Evolutionary conservation across 2,888 invertebrate species (phyloP).

Genomic region (Drosophila incognita): DNA sequence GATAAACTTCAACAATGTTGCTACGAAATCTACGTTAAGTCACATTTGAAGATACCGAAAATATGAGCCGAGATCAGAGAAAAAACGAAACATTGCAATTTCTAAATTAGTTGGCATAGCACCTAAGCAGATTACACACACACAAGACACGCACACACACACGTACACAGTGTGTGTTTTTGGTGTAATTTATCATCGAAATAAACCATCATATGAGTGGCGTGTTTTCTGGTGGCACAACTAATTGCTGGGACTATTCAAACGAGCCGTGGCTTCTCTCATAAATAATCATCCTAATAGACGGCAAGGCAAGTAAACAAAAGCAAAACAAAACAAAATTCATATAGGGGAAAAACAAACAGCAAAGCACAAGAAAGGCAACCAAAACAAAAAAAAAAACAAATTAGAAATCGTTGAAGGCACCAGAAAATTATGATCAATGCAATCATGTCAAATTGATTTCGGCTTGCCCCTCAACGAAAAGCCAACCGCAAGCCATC

Average conservation of each 20-base stretch:
- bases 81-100: slow-evolving; percentile 25
- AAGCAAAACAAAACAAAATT: slow-evolving; percentile 44
- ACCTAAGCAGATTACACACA: slow-evolving; percentile 6
- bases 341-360: slow-evolving; percentile 32
- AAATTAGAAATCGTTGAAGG: slow-evolving; percentile 38
- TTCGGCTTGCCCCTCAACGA: slow-evolving; percentile 48
- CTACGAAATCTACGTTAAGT: slow-evolving; percentile 13
- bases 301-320: slow-evolving; percentile 27
- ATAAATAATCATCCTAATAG: slow-evolving; percentile 71
- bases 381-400: neutral
- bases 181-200: slow-evolving; percentile 37
- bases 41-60: slow-evolving; percentile 47
- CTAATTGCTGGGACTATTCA: slow-evolving; percentile 68
- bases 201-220: slow-evolving; percentile 31
- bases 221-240: slow-evolving; percentile 31
- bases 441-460: slow-evolving; percentile 81
- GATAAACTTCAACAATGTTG: slow-evolving; percentile 3
- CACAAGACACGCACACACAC: neutral
- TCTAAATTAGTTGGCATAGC: slow-evolving; percentile 20
- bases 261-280: slow-evolving; percentile 61
- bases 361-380: slow-evolving; percentile 29
- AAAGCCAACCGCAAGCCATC: slow-evolving; percentile 39
- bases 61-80: neutral
- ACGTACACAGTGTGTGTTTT: neutral
- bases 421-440: slow-evolving; percentile 70